Conservation (phyloP, 2,888 invertebrate species). For the Macrostomum cliftonense region DNA sequence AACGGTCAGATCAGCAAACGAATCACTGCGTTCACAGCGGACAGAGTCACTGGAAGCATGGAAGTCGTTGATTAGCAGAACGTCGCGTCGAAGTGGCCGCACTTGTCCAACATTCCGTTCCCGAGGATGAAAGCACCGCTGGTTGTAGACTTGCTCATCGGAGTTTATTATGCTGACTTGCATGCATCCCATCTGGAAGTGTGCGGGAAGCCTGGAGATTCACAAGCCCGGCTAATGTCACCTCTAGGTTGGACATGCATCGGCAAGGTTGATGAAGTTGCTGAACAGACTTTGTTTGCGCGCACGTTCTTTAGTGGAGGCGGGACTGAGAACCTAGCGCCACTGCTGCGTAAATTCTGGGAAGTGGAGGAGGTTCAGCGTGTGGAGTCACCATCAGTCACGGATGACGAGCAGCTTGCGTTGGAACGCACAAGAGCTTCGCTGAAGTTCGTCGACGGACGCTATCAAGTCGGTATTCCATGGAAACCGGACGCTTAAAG, state of each 20-base stretch:
- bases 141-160: conserved; percentile 5
- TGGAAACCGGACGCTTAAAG: no score
- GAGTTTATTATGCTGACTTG: conserved; percentile 1
- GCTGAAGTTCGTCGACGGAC: no score
- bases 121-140: background rate
- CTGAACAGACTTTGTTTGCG: no score
- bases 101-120: conserved; percentile 2
- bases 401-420: no score
- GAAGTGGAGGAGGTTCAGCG: conserved; percentile 6
- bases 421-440: no score
- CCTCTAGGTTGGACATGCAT: conserved; percentile 6
- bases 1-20: background rate
- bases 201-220: conserved; percentile 3
- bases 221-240: conserved; percentile 5
- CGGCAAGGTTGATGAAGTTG: background rate
- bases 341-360: conserved; percentile 10
- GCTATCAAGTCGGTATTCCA: no score
- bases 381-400: no score
- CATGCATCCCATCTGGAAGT: conserved; percentile 1
- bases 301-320: no score
- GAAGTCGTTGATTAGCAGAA: conserved; percentile 1
- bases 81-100: conserved; percentile 1
- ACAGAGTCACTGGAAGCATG: conserved; percentile 2
- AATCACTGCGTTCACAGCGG: background rate
- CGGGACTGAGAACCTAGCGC: background rate